Conservation (phyloP, 2,113 vertebrate species). For the Oenanthe oenanthe region DNA sequence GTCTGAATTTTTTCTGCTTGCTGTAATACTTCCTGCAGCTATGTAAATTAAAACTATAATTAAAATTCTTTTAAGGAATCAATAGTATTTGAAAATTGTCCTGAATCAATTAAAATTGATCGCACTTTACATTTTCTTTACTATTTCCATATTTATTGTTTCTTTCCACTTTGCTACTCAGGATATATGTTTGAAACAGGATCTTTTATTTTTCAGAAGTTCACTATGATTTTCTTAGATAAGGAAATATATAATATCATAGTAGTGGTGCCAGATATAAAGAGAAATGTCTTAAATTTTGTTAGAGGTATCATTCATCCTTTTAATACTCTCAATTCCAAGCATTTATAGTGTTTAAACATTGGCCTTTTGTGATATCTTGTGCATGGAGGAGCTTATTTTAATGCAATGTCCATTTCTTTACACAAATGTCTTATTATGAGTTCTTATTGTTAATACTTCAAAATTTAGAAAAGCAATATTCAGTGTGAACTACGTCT, state of each 20-base stretch:
- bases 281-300: background rate
- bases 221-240: background rate
- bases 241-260: background rate
- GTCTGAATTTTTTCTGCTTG: background rate
- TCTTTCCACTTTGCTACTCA: background rate
- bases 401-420: background rate
- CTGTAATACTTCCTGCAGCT: background rate
- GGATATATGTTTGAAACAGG: background rate
- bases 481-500: background rate
- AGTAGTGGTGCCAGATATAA: background rate
- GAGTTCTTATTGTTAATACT: background rate
- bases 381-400: background rate
- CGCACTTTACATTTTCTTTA: background rate
- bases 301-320: background rate
- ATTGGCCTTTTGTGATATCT: background rate
- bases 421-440: background rate
- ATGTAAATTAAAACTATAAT: background rate
- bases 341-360: background rate
- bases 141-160: background rate
- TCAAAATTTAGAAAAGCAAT: background rate
- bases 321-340: background rate
- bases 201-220: background rate
- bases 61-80: background rate
- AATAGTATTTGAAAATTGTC: background rate
- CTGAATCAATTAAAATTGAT: background rate